Evolutionary conservation across 2,888 invertebrate genomes (phyloP).

Genomic region (Megaustenia siamemsis): DNA sequence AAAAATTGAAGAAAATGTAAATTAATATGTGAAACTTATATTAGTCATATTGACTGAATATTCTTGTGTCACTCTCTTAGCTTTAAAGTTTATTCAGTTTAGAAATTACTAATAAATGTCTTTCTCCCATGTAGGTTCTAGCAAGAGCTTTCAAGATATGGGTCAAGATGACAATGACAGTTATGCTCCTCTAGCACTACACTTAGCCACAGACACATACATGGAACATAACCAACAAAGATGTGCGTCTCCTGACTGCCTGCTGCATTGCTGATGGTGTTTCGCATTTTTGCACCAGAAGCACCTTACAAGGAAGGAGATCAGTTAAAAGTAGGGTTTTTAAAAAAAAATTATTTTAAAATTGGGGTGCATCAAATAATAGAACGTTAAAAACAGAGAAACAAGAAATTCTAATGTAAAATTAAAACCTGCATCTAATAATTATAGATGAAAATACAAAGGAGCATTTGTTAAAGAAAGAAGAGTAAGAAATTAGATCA

Average conservation of each 20-base stretch:
- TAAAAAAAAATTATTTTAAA: too few species aligned
- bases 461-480: too few species aligned
- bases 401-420: too few species aligned
- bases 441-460: too few species aligned
- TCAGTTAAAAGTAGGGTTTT: constrained; percentile 86
- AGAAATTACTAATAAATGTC: not conserved
- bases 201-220: constrained; percentile 95
- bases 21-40: too few species aligned
- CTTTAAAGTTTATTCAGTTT: not conserved
- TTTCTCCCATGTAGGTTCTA: constrained; percentile 67
- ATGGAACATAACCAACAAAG: constrained; percentile 92
- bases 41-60: not conserved
- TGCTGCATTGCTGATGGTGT: constrained; percentile 98
- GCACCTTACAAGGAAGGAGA: constrained; percentile 98
- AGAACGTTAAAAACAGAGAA: too few species aligned
- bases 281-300: constrained; percentile 97
- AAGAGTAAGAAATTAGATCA: too few species aligned
- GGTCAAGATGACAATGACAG: constrained; percentile 92
- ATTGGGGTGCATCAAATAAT: too few species aligned
- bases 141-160: constrained; percentile 96
- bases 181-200: constrained; percentile 86
- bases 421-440: too few species aligned
- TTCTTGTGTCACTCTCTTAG: not conserved
- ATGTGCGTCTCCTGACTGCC: constrained; percentile 95
- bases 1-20: too few species aligned